Evolutionary conservation across 2,797 vertebrate genomes (phyloP).

Genomic region (Sebastes vulpes): DNA sequence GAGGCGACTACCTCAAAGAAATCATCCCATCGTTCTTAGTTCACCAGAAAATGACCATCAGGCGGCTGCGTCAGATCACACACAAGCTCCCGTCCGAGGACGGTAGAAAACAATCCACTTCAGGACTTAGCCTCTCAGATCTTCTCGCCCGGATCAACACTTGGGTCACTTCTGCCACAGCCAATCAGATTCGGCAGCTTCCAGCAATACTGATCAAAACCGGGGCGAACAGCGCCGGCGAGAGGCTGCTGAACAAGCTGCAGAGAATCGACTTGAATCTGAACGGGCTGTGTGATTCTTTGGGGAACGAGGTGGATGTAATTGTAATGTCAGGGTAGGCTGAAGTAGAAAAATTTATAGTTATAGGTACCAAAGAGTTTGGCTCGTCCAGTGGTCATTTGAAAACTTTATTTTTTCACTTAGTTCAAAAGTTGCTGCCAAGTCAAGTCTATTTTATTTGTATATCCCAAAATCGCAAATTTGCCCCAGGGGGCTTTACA

Average conservation of each 20-base stretch:
- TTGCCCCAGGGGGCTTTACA: no score
- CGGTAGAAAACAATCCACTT: fast-evolving
- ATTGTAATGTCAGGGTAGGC: fast-evolving
- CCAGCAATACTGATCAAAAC: fast-evolving
- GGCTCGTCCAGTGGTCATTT: no score
- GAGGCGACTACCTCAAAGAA: slow-evolving; percentile 39
- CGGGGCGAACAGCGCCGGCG: fast-evolving
- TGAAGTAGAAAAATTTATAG: background rate
- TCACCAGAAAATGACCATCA: slow-evolving; percentile 26
- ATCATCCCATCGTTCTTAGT: slow-evolving; percentile 65
- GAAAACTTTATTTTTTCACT: background rate
- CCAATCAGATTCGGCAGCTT: slow-evolving; percentile 26
- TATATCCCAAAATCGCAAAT: no score
- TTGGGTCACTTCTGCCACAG: slow-evolving; percentile 33
- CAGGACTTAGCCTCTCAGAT: fast-evolving
- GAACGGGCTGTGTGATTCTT: fast-evolving
- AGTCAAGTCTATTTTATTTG: no score
- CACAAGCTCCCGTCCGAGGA: background rate
- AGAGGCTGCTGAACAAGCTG: slow-evolving; percentile 45
- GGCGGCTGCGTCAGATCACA: slow-evolving; percentile 41
- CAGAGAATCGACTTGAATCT: slow-evolving; percentile 7
- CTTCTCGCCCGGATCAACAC: background rate
- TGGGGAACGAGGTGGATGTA: background rate
- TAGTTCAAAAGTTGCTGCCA: background rate
- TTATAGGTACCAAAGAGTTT: no score